A percentile compares a stretch with the other conserved stretches of the same genome.
Conservation (phyloP, 1,140 invertebrate species). For the Frieseomelitta varia region DNA sequence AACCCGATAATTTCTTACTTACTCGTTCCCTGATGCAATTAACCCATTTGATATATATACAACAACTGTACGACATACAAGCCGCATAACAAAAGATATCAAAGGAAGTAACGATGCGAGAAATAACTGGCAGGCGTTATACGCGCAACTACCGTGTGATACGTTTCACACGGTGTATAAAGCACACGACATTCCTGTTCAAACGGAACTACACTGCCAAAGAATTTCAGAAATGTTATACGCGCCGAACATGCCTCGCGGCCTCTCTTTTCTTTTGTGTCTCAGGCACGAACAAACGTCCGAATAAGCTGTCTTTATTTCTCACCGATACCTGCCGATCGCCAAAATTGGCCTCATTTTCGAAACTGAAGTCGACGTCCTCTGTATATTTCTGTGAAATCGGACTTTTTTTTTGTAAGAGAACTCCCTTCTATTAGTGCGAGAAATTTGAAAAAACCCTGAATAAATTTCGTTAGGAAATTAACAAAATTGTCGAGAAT, state of each 20-base stretch:
- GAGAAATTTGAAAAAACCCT: too few species aligned
- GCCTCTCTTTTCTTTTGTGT: background rate
- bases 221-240: conserved; percentile 32
- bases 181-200: background rate
- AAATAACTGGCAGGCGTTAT: background rate
- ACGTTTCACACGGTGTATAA: conserved; percentile 8
- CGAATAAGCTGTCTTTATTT: background rate
- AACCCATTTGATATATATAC: background rate
- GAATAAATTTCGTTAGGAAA: too few species aligned
- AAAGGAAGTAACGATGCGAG: conserved; percentile 27
- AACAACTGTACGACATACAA: background rate
- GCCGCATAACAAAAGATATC: background rate
- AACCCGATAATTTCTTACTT: background rate
- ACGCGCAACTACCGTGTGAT: conserved; percentile 1
- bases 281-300: background rate
- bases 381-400: background rate
- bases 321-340: background rate
- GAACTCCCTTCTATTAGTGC: too few species aligned
- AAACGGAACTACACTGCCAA: background rate
- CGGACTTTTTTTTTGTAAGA: background rate
- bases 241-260: conserved; percentile 11
- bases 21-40: too few species aligned
- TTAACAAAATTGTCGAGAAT: too few species aligned
- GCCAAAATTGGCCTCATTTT: background rate
- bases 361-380: background rate